Base-by-base conservation (phyloP, 2,888 invertebrate species). In the Eupsilia transversa region DNA sequence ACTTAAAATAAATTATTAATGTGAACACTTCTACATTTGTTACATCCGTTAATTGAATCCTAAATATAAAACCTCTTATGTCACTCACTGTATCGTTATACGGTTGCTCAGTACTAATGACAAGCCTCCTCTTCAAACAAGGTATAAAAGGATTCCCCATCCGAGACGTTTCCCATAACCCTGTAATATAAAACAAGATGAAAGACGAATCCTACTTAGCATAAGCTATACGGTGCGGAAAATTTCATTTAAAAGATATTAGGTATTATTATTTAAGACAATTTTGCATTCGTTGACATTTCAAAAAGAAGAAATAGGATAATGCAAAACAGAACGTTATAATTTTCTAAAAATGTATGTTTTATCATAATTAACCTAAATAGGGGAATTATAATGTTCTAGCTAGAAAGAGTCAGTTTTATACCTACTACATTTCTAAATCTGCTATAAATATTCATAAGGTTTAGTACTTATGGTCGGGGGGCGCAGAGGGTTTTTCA, bases 111-210 rank as follows among this genome's bases (percentile, higher is more conserved):
- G 49, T 43, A 63, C 74, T 86, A 81, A 86, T 76, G 85, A 79
- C 72, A 73, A 75, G 63, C 73, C 76, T 82, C 56, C 38, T 67
- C 74, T 79, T 80, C 72, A 82, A 85, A 78, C 80, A 73, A 80
- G 73, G 79, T 87, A 89, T 89, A 87, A 88, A 84, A 86, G 81
- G 81, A 77, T 86, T 79, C 84, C 83, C 76, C 78, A 82, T 81
- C 80, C 85, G 78, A 90, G 86, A 86, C 86, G 78, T 85, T 88
- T 85, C 86, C 84, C 85, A 84, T 85, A 89, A 80, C 89, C 88
- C 90, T 92, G 88, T 93, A 91, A 93, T 94, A 91, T 90, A 87
- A 91, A 91, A 90, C 88, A 89, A 93, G 90, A 93, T 93, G 91
- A 93, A 92, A 92, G 90, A 86, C 89, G 88, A 90, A 91, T 92